Evolutionary conservation across 2,888 invertebrate species (phyloP).

Genomic region (Pheosia gnoma): DNA sequence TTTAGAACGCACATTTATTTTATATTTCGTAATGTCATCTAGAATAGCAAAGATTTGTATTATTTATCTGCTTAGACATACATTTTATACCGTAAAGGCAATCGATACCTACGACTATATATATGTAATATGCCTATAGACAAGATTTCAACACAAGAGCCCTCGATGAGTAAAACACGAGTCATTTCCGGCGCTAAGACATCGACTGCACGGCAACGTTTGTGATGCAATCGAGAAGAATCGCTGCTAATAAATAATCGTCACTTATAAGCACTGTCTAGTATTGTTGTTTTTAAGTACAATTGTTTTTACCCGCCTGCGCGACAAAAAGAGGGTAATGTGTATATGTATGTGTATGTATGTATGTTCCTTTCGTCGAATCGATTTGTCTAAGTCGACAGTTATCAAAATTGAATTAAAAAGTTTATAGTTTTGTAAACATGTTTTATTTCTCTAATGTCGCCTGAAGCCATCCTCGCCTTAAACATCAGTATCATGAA

Average conservation of each 20-base stretch:
- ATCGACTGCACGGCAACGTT: constrained; percentile 32
- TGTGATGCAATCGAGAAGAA: constrained; percentile 69
- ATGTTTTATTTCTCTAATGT: too few relatives aligned
- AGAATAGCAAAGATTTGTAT: too few relatives aligned
- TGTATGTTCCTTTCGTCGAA: too few relatives aligned
- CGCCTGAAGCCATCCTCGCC: neutral
- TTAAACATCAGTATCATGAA: neutral
- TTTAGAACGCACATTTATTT: too few relatives aligned
- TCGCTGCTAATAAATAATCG: constrained; percentile 77
- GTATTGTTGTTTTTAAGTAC: neutral
- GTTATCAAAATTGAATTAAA: too few relatives aligned
- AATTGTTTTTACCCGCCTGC: neutral
- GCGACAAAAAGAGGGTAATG: too few relatives aligned
- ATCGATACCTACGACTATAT: constrained; percentile 24
- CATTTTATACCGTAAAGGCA: constrained; percentile 6
- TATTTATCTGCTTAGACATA: too few relatives aligned
- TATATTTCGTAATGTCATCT: too few relatives aligned
- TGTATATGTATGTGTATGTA: too few relatives aligned
- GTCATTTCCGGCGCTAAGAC: constrained; percentile 74
- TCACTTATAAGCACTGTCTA: constrained; percentile 33
- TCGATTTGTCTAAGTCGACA: too few relatives aligned
- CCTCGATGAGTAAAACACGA: constrained; percentile 61
- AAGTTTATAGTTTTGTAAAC: too few relatives aligned
- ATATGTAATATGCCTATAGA: constrained; percentile 36
- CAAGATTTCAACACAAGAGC: constrained; percentile 60